Evolutionary conservation across 2,113 vertebrate species (phyloP).

Genomic region (Conger conger): DNA sequence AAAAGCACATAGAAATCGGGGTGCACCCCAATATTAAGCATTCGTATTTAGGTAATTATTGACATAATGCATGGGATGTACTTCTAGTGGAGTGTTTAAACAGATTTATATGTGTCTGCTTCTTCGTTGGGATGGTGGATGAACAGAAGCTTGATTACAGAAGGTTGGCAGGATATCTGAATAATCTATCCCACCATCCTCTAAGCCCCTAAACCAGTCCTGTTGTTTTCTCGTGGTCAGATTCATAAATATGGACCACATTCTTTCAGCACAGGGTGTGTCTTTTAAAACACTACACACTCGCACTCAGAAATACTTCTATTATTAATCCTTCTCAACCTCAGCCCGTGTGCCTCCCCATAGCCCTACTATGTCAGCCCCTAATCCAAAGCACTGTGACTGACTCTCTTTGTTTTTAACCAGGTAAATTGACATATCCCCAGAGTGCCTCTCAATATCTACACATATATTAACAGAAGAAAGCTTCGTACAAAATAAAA

Average conservation of each 20-base stretch:
- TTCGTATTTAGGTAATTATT: too few relatives aligned
- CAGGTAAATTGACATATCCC: not conserved
- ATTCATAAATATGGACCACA: not conserved
- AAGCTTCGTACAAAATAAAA: constrained; percentile 14
- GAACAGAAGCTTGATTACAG: not conserved
- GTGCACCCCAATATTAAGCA: not conserved
- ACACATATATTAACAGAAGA: not conserved
- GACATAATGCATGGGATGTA: too few relatives aligned
- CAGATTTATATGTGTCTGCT: not conserved
- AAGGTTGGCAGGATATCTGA: not conserved
- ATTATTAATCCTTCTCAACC: constrained; percentile 4
- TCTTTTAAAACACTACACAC: not conserved
- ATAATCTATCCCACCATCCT: not conserved
- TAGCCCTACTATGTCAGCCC: not conserved
- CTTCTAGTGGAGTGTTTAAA: not conserved
- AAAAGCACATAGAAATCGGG: not conserved
- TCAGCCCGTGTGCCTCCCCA: not conserved
- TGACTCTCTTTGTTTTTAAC: not conserved
- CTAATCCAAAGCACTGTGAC: not conserved
- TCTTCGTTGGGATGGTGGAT: not conserved
- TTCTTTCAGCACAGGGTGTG: not conserved
- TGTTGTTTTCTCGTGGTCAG: not conserved
- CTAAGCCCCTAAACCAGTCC: not conserved
- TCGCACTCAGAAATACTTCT: not conserved
- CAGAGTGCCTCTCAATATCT: not conserved